These are phyloP conservation scores for Drosophila pectinifera DNA, from an alignment of 1,140 invertebrate genomes.

Conservation along the genomic window DNA sequence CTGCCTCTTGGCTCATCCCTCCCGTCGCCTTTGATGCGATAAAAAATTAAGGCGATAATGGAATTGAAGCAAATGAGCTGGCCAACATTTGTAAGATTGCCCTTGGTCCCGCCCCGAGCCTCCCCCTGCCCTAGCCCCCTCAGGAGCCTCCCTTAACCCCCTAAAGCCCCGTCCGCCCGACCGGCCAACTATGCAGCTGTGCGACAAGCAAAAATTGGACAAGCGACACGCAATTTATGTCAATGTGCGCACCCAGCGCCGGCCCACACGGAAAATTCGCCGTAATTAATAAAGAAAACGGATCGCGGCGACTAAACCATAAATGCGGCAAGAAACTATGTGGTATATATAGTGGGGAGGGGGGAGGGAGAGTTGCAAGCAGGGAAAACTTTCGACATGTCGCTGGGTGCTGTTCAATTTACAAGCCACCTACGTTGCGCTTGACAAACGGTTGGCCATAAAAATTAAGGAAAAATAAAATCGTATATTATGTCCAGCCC, in stretches of 20 bases:
- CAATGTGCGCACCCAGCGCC: constrained; percentile 76
- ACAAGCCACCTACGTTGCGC: constrained; percentile 78
- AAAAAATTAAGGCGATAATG: constrained; percentile 85
- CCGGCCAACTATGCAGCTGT: constrained; percentile 73
- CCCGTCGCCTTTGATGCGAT: constrained; percentile 75
- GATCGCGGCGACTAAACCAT: constrained; percentile 33
- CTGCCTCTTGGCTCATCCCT: constrained; percentile 21
- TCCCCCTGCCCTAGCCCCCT: not conserved
- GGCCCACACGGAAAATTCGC: constrained; percentile 80
- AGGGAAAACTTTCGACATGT: constrained; percentile 63
- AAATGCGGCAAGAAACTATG: constrained; percentile 26
- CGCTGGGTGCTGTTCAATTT: constrained; percentile 67
- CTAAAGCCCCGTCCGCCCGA: not conserved
- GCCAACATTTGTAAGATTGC: constrained; percentile 79
- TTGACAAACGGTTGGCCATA: constrained; percentile 74
- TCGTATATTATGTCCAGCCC: constrained; percentile 68
- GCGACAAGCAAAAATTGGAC: constrained; percentile 83
- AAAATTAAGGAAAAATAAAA: constrained; percentile 83
- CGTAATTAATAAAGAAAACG: constrained; percentile 77
- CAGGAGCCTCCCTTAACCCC: not conserved
- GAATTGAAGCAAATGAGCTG: constrained; percentile 84
- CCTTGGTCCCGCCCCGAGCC: constrained; percentile 18
- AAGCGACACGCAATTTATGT: constrained; percentile 83
- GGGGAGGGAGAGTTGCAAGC: not conserved
- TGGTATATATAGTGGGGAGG: not conserved